These are phyloP conservation scores for Dryoscopus gambensis DNA, from an alignment of 2,113 vertebrate species.

Conservation along the genomic window DNA sequence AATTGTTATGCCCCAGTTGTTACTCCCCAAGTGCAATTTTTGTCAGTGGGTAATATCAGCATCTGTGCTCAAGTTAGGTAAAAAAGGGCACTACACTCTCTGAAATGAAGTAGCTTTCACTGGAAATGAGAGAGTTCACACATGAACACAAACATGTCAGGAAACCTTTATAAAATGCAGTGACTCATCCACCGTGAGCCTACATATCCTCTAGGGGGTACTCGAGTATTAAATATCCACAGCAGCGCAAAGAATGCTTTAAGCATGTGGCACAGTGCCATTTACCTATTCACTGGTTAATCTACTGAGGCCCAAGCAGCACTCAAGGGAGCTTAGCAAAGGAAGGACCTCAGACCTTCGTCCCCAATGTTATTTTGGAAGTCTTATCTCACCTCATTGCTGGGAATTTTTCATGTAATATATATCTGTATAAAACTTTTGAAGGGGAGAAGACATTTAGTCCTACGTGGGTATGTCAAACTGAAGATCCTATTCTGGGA, in stretches of 20 bases:
- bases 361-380: not conserved
- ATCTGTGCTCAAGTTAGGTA: not conserved
- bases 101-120: not conserved
- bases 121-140: not conserved
- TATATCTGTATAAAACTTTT: not conserved
- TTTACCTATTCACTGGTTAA: not conserved
- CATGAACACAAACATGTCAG: not conserved
- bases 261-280: not conserved
- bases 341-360: not conserved
- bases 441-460: not conserved
- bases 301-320: not conserved
- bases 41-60: not conserved
- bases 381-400: not conserved
- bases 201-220: constrained; percentile 37
- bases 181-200: not conserved
- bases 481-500: not conserved
- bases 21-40: not conserved
- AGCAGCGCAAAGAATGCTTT: not conserved
- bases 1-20: not conserved
- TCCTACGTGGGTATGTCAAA: not conserved
- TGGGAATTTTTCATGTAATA: not conserved
- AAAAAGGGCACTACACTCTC: not conserved
- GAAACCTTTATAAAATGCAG: not conserved
- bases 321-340: not conserved
- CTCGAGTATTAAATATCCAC: not conserved